These are phyloP conservation scores for Pristionchus entomophagus DNA, from an alignment of 2,888 invertebrate species.

Conservation along the genomic window DNA sequence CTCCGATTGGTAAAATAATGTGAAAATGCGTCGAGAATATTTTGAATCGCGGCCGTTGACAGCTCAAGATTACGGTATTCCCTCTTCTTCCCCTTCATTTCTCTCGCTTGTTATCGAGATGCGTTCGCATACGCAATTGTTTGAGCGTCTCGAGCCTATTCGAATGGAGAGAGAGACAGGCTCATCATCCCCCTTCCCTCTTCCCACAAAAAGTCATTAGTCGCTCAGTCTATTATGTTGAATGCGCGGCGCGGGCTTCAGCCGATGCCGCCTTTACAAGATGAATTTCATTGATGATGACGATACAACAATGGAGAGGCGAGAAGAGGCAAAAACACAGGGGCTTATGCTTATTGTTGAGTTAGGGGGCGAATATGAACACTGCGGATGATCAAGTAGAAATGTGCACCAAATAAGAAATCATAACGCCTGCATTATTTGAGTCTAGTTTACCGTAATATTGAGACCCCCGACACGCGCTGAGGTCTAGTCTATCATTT, in stretches of 20 bases:
- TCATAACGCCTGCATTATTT: no score
- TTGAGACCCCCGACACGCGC: no score
- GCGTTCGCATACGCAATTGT: slow-evolving; percentile 40
- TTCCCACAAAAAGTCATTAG: slow-evolving; percentile 38
- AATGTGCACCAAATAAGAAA: no score
- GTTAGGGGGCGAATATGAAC: no score
- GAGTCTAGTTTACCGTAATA: no score
- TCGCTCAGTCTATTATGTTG: slow-evolving; percentile 36
- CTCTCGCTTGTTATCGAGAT: slow-evolving; percentile 28
- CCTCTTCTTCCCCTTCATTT: neutral
- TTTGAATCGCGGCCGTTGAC: no score
- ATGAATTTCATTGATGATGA: neutral
- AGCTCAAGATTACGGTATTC: neutral
- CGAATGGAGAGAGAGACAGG: neutral
- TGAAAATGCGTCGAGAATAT: no score
- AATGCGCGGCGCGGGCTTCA: neutral
- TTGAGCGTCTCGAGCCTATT: neutral
- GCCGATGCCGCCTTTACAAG: neutral
- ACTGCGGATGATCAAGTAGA: no score
- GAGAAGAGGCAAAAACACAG: neutral
- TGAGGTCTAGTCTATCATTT: no score
- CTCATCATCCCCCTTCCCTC: no score
- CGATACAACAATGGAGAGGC: neutral
- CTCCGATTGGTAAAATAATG: no score
- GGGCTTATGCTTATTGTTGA: no score